phyloP scores from a whole-genome alignment of 2,113 vertebrate species.

The Geococcyx californianus region DNA sequence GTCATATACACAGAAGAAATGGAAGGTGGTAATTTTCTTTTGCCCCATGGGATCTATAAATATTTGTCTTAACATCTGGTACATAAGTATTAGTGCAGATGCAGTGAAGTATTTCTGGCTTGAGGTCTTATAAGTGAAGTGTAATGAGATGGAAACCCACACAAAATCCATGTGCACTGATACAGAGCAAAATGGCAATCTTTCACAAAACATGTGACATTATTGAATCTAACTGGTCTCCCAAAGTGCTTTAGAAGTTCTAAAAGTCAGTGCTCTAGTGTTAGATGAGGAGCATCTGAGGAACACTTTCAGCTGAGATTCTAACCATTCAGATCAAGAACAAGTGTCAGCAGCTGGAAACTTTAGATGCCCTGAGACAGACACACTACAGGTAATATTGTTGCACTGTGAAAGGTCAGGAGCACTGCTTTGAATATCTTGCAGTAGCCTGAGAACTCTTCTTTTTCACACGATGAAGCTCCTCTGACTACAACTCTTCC shows the following conservation, averaged over 20 bases:
- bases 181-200: not conserved
- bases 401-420: not conserved
- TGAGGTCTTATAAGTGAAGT: not conserved
- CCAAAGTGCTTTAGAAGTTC: not conserved
- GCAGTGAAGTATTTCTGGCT: not conserved
- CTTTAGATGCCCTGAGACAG: not conserved
- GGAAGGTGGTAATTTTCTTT: not conserved
- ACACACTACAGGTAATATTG: not conserved
- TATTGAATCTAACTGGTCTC: not conserved
- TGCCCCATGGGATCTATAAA: not conserved
- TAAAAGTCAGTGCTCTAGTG: not conserved
- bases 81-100: not conserved
- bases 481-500: not conserved
- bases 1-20: not conserved
- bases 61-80: not conserved
- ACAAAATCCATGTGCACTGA: accelerated
- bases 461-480: not conserved
- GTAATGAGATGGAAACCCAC: not conserved
- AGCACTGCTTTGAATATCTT: not conserved
- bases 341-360: not conserved
- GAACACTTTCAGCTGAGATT: not conserved
- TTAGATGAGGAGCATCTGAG: not conserved
- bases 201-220: not conserved
- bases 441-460: not conserved
- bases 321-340: not conserved